phyloP scores from a whole-genome alignment of 2,888 invertebrate genomes.

The Heteromyza rotundicornis region DNA sequence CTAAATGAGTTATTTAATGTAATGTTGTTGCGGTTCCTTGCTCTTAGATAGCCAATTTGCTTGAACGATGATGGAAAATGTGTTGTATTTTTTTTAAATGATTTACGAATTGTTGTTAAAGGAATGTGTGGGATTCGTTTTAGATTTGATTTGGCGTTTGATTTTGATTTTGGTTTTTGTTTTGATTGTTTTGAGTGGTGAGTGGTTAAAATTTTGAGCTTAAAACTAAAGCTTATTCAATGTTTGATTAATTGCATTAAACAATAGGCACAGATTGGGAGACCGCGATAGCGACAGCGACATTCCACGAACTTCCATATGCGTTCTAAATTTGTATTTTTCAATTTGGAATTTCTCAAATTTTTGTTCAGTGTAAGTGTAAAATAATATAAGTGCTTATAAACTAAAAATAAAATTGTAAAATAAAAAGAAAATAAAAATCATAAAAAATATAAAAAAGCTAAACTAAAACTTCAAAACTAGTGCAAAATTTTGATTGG shows the following conservation, averaged over 20 bases:
- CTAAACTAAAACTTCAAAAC: conserved; percentile 17
- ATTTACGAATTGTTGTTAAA: neutral
- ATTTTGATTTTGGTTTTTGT: neutral
- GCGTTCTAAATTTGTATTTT: conserved; percentile 34
- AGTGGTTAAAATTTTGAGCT: neutral
- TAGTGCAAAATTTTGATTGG: conserved; percentile 18
- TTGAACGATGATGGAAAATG: neutral
- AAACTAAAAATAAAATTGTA: conserved; percentile 21
- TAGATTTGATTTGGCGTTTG: neutral
- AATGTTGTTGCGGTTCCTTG: too few species aligned
- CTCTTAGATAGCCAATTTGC: neutral
- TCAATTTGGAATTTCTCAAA: neutral
- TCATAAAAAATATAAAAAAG: conserved; percentile 26
- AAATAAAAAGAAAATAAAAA: conserved; percentile 32
- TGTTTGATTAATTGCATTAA: conserved; percentile 19
- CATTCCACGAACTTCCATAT: conserved; percentile 62
- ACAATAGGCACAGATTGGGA: conserved; percentile 64
- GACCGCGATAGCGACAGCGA: conserved; percentile 65
- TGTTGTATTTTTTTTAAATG: neutral
- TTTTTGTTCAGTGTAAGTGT: conserved; percentile 24
- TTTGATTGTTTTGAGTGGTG: neutral
- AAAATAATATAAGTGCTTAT: conserved; percentile 30
- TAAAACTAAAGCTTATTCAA: conserved; percentile 1
- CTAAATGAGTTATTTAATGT: too few species aligned
- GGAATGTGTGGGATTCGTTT: neutral